Percentiles rank a stretch among this genome's conserved stretches.
Evolutionary conservation across 2,797 vertebrate species (phyloP).

Genomic region (Nasua narica): DNA sequence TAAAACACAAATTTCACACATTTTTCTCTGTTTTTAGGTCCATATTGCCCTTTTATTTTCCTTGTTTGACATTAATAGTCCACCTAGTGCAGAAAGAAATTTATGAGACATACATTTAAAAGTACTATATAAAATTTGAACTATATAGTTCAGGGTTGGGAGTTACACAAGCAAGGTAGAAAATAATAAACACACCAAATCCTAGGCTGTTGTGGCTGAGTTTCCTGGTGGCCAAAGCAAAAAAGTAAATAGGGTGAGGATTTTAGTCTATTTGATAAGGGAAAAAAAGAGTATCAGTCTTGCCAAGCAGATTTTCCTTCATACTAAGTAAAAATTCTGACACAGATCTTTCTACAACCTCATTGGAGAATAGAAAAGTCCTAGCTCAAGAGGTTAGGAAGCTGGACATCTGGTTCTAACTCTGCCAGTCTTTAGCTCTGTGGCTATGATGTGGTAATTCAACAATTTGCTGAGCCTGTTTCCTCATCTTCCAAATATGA

Average conservation of each 20-base stretch:
- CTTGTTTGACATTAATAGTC: neutral
- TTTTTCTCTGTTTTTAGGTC: neutral
- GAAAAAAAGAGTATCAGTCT: neutral
- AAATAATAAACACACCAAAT: neutral
- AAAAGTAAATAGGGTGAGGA: neutral
- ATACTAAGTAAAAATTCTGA: neutral
- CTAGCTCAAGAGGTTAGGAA: neutral
- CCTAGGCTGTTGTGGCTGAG: neutral
- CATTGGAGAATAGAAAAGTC: neutral
- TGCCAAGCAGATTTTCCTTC: neutral
- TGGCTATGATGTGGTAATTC: neutral
- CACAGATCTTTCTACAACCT: neutral
- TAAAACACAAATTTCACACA: neutral
- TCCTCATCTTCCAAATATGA: neutral
- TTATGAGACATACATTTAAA: neutral
- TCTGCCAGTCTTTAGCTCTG: neutral
- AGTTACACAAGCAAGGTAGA: neutral
- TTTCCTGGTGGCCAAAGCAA: slow-evolving; percentile 9
- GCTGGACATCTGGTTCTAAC: neutral
- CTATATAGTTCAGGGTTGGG: neutral
- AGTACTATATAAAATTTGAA: neutral
- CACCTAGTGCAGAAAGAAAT: neutral
- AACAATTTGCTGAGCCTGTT: neutral
- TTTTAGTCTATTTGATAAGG: neutral
- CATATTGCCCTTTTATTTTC: neutral